phyloP scores from a whole-genome alignment of 1,140 invertebrate species.

The Drosophila fuyamai region DNA sequence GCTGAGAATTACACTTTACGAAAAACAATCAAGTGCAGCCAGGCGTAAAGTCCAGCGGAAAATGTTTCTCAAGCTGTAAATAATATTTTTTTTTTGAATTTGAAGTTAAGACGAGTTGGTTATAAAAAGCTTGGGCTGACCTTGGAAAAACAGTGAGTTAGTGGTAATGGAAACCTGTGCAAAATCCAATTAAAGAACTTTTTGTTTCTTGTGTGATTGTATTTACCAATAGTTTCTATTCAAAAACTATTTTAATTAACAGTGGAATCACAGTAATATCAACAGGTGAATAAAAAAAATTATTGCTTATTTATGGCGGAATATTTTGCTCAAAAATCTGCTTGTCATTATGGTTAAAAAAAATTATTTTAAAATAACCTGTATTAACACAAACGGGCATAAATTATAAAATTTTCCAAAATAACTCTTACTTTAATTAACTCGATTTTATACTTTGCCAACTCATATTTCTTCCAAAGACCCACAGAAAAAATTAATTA shows the following conservation, averaged over 20 bases:
- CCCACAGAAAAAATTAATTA: conserved; percentile 28
- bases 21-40: conserved; percentile 18
- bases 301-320: no score
- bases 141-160: conserved; percentile 9
- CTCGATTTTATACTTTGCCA: conserved; percentile 10
- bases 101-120: conserved; percentile 8
- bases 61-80: conserved; percentile 28
- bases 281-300: no score
- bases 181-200: conserved; percentile 12
- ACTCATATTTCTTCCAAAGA: conserved; percentile 24
- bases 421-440: conserved; percentile 44
- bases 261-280: no score
- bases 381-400: conserved; percentile 1
- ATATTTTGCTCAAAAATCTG: no score
- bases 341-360: background rate
- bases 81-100: conserved; percentile 2
- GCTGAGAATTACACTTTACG: conserved; percentile 2
- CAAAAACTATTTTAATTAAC: background rate
- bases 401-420: conserved; percentile 10
- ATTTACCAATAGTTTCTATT: conserved; percentile 1
- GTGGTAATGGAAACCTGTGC: conserved; percentile 15
- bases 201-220: conserved; percentile 9
- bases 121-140: conserved; percentile 11
- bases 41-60: conserved; percentile 17
- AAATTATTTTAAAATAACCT: conserved; percentile 13